Percentiles rank a stretch among this genome's conserved stretches.
Evolutionary conservation across 2,888 invertebrate species (phyloP).

Genomic region (Junonia oenone): DNA sequence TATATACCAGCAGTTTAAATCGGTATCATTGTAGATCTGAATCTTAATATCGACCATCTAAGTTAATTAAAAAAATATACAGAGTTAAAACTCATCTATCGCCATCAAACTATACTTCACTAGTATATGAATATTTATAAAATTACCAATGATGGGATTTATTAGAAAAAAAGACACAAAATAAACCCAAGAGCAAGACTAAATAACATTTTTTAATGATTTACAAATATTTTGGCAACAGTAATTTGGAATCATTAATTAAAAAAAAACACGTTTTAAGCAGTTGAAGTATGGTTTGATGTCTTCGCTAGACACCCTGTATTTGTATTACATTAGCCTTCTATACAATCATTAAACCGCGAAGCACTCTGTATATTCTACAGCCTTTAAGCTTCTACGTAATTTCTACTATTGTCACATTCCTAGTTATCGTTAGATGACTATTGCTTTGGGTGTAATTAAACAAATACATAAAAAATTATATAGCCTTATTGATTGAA

Average conservation of each 20-base stretch:
- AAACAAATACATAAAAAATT: not conserved
- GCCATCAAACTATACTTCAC: slow-evolving; percentile 37
- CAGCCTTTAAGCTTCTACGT: slow-evolving; percentile 67
- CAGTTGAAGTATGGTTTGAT: slow-evolving; percentile 52
- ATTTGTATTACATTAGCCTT: slow-evolving; percentile 47
- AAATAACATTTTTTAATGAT: no score
- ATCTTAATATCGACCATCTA: slow-evolving; percentile 20
- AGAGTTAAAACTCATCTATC: slow-evolving; percentile 34
- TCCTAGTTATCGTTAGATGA: slow-evolving; percentile 51
- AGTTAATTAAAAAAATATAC: slow-evolving; percentile 34
- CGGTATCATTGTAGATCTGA: slow-evolving; percentile 6
- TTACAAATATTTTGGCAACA: not conserved
- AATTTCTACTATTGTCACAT: slow-evolving; percentile 75
- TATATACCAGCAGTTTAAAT: not conserved
- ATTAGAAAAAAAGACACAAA: not conserved
- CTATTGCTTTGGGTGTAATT: slow-evolving; percentile 20
- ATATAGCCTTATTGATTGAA: slow-evolving; percentile 2
- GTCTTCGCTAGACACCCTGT: slow-evolving; percentile 59
- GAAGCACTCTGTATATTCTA: slow-evolving; percentile 63
- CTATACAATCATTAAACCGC: slow-evolving; percentile 45
- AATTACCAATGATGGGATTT: not conserved
- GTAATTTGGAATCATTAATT: not conserved
- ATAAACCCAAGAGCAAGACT: not conserved
- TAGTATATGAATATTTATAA: not conserved
- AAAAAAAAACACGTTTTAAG: not conserved